Evolutionary conservation across 2,113 vertebrate genomes (phyloP).

Genomic region (Sterna hirundo): DNA sequence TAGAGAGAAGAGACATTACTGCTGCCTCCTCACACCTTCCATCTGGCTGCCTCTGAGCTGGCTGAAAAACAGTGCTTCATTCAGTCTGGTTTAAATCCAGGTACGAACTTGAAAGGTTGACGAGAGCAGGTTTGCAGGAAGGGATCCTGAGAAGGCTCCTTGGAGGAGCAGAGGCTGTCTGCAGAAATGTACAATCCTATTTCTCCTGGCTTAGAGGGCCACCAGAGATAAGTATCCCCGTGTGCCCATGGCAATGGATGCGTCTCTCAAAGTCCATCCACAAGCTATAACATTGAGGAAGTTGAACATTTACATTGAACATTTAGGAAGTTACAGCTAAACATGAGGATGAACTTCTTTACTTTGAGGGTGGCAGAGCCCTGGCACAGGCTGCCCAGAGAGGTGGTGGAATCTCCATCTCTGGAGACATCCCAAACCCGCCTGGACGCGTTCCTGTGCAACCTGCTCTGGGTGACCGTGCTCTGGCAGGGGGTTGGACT

Average conservation of each 20-base stretch:
- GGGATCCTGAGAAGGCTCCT: neutral
- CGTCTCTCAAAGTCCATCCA: neutral
- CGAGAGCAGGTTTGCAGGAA: neutral
- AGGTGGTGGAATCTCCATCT: too few relatives aligned
- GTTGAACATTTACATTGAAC: too few relatives aligned
- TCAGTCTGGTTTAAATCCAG: neutral
- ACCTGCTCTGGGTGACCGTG: too few relatives aligned
- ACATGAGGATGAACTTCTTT: too few relatives aligned
- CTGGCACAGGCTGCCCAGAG: too few relatives aligned
- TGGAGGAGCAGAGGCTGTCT: neutral
- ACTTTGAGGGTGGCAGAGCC: too few relatives aligned
- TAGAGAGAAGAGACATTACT: neutral
- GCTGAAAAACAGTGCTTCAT: neutral
- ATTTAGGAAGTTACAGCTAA: too few relatives aligned
- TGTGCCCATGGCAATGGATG: rapidly evolving
- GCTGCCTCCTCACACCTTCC: neutral
- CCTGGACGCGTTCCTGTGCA: too few relatives aligned
- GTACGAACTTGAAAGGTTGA: neutral
- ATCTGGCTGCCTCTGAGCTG: neutral
- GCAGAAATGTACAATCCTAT: neutral
- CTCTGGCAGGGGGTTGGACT: too few relatives aligned
- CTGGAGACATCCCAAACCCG: too few relatives aligned
- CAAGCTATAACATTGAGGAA: neutral
- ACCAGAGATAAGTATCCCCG: neutral
- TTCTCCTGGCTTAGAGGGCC: neutral